Percentiles rank a stretch among this genome's conserved stretches.
Conservation (phyloP, 1,140 invertebrate genomes). For the Planococcus citri region DNA sequence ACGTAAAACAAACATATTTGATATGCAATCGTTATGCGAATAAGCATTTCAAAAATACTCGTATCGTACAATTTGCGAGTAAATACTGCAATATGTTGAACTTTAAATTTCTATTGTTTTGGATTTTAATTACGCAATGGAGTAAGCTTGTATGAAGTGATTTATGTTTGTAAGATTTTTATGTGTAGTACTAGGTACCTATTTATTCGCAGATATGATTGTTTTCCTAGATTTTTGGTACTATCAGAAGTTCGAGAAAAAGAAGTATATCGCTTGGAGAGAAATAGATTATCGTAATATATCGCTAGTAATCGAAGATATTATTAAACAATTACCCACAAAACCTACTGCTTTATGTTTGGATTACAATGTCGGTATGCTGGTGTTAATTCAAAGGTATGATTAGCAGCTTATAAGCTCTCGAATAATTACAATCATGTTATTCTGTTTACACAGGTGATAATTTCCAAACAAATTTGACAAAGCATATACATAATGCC, state of each 20-base stretch:
- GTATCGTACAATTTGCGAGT: no score
- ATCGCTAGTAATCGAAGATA: neutral
- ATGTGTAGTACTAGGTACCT: no score
- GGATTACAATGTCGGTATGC: neutral
- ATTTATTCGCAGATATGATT: no score
- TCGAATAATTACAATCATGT: constrained; percentile 5
- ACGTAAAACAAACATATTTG: neutral
- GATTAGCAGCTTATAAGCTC: no score
- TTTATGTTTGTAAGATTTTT: no score
- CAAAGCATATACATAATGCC: neutral
- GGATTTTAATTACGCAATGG: neutral
- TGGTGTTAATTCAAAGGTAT: neutral
- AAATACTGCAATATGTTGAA: no score
- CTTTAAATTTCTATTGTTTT: neutral
- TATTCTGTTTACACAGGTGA: neutral
- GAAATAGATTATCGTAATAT: neutral
- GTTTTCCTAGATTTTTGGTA: neutral
- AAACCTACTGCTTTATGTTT: neutral
- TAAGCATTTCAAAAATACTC: no score
- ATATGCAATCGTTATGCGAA: no score
- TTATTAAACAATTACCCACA: neutral
- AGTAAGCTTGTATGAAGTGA: no score
- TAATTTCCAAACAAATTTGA: neutral
- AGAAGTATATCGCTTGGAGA: neutral
- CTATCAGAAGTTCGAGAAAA: neutral